Percentiles rank a stretch among this genome's conserved stretches.
These are phyloP conservation scores for Tachina fera DNA, from an alignment of 2,888 invertebrate species.

Conservation along the genomic window DNA sequence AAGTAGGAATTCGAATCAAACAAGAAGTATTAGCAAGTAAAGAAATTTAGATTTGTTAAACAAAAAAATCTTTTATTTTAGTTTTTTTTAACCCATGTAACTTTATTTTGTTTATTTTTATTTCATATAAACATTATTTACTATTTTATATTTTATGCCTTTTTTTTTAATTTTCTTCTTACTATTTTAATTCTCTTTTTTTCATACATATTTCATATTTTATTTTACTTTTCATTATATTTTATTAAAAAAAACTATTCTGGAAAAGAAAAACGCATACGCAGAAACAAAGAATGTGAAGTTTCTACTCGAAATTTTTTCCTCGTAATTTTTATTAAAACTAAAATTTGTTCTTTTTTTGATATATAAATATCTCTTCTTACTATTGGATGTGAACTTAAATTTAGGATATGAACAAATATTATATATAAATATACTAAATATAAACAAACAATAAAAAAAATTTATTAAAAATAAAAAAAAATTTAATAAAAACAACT, in stretches of 20 bases:
- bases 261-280: constrained; percentile 15
- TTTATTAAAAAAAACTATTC: constrained; percentile 14
- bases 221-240: constrained; percentile 54
- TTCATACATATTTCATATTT: constrained; percentile 29
- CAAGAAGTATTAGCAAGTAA: constrained; percentile 62
- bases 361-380: constrained; percentile 45
- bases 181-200: constrained; percentile 43
- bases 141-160: constrained; percentile 45
- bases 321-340: constrained; percentile 44
- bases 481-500: constrained; percentile 40
- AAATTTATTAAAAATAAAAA: constrained; percentile 67
- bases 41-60: constrained; percentile 44
- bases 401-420: constrained; percentile 71
- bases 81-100: constrained; percentile 31
- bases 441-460: constrained; percentile 52
- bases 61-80: not conserved
- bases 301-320: constrained; percentile 53
- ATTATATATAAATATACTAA: constrained; percentile 59
- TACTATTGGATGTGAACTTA: constrained; percentile 71
- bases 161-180: constrained; percentile 31
- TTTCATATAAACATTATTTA: constrained; percentile 21
- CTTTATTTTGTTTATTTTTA: constrained; percentile 47
- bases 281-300: constrained; percentile 46
- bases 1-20: constrained; percentile 54
- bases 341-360: constrained; percentile 58